Base-by-base conservation (phyloP, 2,888 invertebrate genomes). In the Apamea anceps region DNA sequence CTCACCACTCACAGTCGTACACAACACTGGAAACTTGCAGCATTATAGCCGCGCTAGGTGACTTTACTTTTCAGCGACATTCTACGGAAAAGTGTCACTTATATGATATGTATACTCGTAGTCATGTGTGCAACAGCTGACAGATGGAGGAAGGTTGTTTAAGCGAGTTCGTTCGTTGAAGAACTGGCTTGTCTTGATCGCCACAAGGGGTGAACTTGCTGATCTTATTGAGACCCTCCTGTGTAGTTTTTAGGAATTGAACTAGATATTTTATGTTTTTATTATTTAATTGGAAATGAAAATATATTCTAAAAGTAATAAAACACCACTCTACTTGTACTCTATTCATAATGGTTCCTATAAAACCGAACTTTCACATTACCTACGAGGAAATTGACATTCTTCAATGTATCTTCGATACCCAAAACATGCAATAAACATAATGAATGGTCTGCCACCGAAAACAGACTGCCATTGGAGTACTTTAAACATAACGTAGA, bases 401-500 rank as follows among this genome's bases (percentile, higher is more conserved):
- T 74, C 65, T 68, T 62, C 73, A 66, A 72, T 74, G 72, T 54
- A 72, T 68, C 71, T 85, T 73, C 70, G 68, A 60, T 67, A n/a
- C n/a, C 51, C 78, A 67, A 80, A 80, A 77, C 77, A 82, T 79
- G 80, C 79, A 77, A 80, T 87, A 85, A 79, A 80, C 72, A 85
- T 79, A 86, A 88, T 70, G 60, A 66, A 75, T 67, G 62, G 2
- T 65, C 15, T 32, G 12, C 65, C 51, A 13, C 62, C 28, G 63
- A 77, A 10, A 72, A 76, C 79, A 76, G 68, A 75, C 75, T 71
- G 42, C 77, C 72, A 21, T 76, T 79, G 72, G 21, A 75, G 71
- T 81, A 79, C 85, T 82, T 81, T 84, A 82, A 84, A 83, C 84
- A 73, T 73, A 82, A 73, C 86, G 77, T 84, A 86, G 81, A 90